A percentile compares a stretch with the other conserved stretches of the same genome.
Evolutionary conservation across 2,797 vertebrate species (phyloP).

Genomic region (Petrocephalus schoutedeni): DNA sequence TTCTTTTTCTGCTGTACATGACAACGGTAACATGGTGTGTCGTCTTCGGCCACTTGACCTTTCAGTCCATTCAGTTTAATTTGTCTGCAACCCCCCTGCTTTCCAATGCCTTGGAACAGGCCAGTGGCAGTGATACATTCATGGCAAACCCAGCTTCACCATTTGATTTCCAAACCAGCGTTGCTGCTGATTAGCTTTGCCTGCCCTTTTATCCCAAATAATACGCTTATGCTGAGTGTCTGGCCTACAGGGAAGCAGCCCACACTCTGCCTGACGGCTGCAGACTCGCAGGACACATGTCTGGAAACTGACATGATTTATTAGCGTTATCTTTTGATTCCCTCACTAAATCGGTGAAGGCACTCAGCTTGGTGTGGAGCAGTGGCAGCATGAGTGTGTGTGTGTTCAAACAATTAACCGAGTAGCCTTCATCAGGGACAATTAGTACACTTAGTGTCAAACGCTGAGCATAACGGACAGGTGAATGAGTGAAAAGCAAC

Average conservation of each 20-base stretch:
- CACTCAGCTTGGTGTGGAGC: not conserved
- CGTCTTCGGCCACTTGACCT: not conserved
- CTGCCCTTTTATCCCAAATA: not conserved
- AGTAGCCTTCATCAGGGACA: not conserved
- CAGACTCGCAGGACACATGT: not conserved
- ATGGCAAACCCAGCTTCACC: not conserved
- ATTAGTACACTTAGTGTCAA: not conserved
- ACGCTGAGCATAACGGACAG: not conserved
- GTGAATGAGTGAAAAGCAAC: not conserved
- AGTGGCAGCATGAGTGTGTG: too few relatives aligned
- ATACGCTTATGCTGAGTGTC: not conserved
- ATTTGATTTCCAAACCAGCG: not conserved
- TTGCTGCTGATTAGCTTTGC: not conserved
- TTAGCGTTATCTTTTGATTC: slow-evolving; percentile 13
- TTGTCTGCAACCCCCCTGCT: not conserved
- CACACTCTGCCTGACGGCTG: not conserved
- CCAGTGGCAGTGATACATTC: not conserved
- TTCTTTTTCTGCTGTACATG: not conserved
- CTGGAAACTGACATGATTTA: slow-evolving; percentile 21
- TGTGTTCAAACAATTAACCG: not conserved
- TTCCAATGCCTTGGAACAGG: not conserved
- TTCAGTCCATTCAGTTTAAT: not conserved
- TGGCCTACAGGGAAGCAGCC: not conserved
- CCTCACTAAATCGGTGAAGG: not conserved
- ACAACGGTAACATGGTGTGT: not conserved